Evolutionary conservation across 2,797 vertebrate genomes (phyloP), one percentile per base, ranked within the genome.

Genomic region (Micropoecilia bifurca): DNA sequence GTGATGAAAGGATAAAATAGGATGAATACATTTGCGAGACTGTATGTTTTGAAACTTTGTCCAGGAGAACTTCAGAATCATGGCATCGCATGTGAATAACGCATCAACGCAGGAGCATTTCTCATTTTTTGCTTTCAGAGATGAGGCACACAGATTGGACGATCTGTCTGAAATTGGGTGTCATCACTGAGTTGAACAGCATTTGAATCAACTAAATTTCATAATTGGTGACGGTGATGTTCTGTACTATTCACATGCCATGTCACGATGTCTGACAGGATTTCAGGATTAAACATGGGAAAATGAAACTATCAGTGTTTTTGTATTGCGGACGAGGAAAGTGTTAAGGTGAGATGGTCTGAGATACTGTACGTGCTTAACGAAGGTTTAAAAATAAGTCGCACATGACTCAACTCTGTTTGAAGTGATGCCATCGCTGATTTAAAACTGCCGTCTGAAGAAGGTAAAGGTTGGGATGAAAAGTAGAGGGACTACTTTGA

Each of bases 271-370:
- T n/a, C 73, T 63, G 53, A 36, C 13, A 4, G 45, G 74, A 80
- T 43, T 82, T 83, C 79, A 20, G 82, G 71, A 68, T 69, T 53
- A 46, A 83, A 85, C 47, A 59, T 81, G 39, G 53, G 59, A 80
- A 89, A 87, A 25, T 55, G 57, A 79, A 16, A 69, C 68, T 47
- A 83, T 89, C 25, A 43, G 66, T 71, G 89, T 87, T 90, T 90
- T 81, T 83, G 72, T 48, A 25, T 78, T 20, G 71, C 36, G 63
- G 53, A 78, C 71, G 77, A 88, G 25, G 74, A 80, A 73, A 41
- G 13, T 68, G 2, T 20, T n/a, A 36, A 87, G 20, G 85, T 90
- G 78, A 88, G 88, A 91, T 80, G 87, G 95, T 92, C 76, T 90
- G 87, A 93, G 93, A 86, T 68, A 76, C 33, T 33, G 33, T 33